Evolutionary conservation across 2,797 vertebrate species (phyloP), one percentile per base, ranked within the genome.

Genomic region (Chaenodraco wilsoni): DNA sequence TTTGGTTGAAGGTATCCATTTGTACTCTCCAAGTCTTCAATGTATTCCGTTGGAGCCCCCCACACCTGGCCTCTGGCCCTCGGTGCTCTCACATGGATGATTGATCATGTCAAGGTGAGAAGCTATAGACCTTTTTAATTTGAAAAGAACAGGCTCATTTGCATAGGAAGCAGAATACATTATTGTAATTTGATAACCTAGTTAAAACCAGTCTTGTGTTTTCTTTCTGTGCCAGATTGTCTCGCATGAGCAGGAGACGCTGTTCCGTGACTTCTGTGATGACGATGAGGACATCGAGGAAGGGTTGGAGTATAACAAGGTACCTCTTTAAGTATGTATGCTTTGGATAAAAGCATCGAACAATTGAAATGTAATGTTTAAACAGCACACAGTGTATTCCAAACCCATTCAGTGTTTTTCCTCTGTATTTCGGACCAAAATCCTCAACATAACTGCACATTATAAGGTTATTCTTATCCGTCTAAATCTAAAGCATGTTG

Each of bases 31-130:
- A 99, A 99, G 92, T 96, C 95, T 75, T 98, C 97, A 41, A 97
- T 99, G 96, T 99, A 97, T 82, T 99, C 97, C 0, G 97, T 99
- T 16, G 98, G 98, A 57, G 98, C 98, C 43, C 98, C 98, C 15
- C 98, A 99, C 75, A 99, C 97, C 0, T 99, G 98, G 98, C 98
- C 98, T 70, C 97, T 97, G 92, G 97, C 97, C 5, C 95, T 99
- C 56, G 95, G 95, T 56, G 95, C 97, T 78, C 94, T 99, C 71
- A 89, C 97, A 82, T 99, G 98, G 98, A 90, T 99, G n/a, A 98
- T 95, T 79, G 97, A 99, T 83, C 95, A 91, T 45, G 91, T 97
- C 70, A 98, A 97, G 96, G 98, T 99, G 93, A 87, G 85, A 65
- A 19, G 44, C 31, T 63, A 72, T 33, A 3, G 33, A 5, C 1